Evolutionary conservation across 2,888 invertebrate genomes (phyloP).

Genomic region (Pheosia tremula): DNA sequence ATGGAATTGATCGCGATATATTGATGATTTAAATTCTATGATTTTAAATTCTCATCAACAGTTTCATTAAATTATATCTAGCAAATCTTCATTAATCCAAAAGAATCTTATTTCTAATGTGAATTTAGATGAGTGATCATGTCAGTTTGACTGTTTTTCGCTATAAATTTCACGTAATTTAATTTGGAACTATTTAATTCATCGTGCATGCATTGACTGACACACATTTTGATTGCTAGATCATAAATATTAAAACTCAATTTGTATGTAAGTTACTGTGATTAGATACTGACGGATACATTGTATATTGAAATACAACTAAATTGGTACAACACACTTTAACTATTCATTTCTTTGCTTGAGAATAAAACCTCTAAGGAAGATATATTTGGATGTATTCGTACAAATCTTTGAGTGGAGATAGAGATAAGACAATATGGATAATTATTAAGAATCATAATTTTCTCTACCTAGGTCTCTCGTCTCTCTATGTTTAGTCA

Average conservation of each 20-base stretch:
- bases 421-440: too few species aligned
- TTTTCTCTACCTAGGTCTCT: too few species aligned
- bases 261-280: not conserved
- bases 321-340: too few species aligned
- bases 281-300: not conserved
- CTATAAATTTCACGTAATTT: not conserved
- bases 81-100: not conserved
- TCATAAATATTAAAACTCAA: not conserved
- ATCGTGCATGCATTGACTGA: not conserved
- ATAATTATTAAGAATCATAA: too few species aligned
- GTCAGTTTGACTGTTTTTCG: not conserved
- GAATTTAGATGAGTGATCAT: not conserved
- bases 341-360: too few species aligned
- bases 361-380: too few species aligned
- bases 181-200: conserved; percentile 5
- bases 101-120: not conserved
- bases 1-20: not conserved
- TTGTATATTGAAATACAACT: not conserved
- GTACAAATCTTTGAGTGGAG: too few species aligned
- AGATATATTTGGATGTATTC: too few species aligned
- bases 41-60: not conserved
- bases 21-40: too few species aligned
- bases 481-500: too few species aligned
- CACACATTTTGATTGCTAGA: not conserved
- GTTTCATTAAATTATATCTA: not conserved